phyloP scores from a whole-genome alignment of 2,888 invertebrate genomes.

The Aporophyla nigra region DNA sequence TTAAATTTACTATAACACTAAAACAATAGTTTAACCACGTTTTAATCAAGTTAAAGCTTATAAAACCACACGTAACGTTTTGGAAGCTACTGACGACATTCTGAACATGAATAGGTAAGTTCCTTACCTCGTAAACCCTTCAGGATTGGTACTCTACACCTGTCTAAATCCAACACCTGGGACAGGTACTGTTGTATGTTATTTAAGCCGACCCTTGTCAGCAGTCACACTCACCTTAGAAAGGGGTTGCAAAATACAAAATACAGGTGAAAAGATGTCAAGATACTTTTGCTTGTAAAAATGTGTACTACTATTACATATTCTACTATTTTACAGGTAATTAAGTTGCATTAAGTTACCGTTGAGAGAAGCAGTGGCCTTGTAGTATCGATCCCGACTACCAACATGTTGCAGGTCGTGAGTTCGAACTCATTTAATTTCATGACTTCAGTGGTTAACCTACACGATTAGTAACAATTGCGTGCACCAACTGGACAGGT shows the following conservation, averaged over 20 bases:
- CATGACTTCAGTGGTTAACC: too few relatives aligned
- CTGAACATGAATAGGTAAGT: neutral
- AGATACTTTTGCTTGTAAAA: neutral
- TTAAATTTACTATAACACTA: too few relatives aligned
- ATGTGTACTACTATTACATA: too few relatives aligned
- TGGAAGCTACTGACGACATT: neutral
- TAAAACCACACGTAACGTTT: neutral
- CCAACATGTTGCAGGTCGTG: too few relatives aligned
- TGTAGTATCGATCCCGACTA: too few relatives aligned
- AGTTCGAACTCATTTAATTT: too few relatives aligned
- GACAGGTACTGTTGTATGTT: conserved; percentile 12
- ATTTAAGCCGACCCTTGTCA: conserved; percentile 14
- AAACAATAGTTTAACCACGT: too few relatives aligned
- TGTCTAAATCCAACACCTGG: neutral
- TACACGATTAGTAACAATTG: too few relatives aligned
- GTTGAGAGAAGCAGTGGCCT: too few relatives aligned
- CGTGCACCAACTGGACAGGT: too few relatives aligned
- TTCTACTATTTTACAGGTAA: too few relatives aligned
- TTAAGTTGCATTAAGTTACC: neutral
- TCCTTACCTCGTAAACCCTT: conserved; percentile 3
- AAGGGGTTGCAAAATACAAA: conserved; percentile 3
- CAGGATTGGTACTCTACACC: conserved; percentile 18
- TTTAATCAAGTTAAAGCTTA: neutral
- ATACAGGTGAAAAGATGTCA: neutral
- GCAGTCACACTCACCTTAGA: neutral